Evolutionary conservation across 1,140 invertebrate species (phyloP), one percentile per base, ranked within the genome.

Genomic region (Armadillidium nasatum): DNA sequence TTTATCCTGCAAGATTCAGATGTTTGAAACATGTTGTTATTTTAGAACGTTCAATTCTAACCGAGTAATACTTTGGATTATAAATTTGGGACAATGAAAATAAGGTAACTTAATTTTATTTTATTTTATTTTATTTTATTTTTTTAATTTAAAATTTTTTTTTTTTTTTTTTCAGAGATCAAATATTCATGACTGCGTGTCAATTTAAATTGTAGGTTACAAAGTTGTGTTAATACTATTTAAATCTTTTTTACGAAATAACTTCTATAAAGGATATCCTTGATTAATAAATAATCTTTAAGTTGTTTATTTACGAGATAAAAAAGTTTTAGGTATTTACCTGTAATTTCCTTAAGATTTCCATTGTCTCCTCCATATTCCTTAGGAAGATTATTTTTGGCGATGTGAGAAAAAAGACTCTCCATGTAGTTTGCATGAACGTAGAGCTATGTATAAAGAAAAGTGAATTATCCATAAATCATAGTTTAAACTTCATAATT

Each of bases 331-430:
- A 33, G 6, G 33, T 46, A 77, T 76, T 78, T 82, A 87, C 87
- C 85, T 82, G 82, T 86, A 15, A 90, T 83, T 22, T 86, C 85
- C 43, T 87, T 82, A 0, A 90, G 82, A 74, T 81, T 85, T 9
- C 85, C 85, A 33, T 85, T 86, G 9, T 80, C 84, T 0, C 90
- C 90, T n/a, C 88, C 88, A 77, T 90, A 88, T 45, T 89, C 88
- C 2, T 79, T 78, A 0, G 90, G 90, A 21, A 91, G 82, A 70
- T 88, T 84, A n/a, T 86, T 82, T 13, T 82, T 83, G 11, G 86
- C 83, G 9, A 88, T 82, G 1, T 86, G 83, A 23, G 86, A 82
- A 44, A 87, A 83, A 72, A 87, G 82, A 44, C 81, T 83, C 33
- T 82, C 82, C 44, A 78, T 84, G 10, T n/a, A n/a, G n/a, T 83